Conservation (phyloP, 1,140 invertebrate genomes). For the Drosophila novamexicana region DNA sequence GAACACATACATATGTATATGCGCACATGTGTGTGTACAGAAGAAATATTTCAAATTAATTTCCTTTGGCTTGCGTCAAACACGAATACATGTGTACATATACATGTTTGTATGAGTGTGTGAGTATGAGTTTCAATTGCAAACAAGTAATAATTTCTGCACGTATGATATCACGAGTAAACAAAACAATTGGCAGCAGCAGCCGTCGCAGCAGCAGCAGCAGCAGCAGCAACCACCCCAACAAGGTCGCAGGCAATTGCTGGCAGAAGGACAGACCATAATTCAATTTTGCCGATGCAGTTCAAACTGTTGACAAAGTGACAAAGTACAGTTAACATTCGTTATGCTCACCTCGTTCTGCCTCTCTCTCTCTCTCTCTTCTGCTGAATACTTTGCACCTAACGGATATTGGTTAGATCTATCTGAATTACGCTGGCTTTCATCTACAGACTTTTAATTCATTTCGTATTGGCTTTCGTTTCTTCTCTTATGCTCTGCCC, state of each 20-base stretch:
- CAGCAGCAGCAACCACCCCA: constrained; percentile 11
- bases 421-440: constrained; percentile 33
- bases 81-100: constrained; percentile 1
- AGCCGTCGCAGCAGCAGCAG: not conserved
- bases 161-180: constrained; percentile 38
- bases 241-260: constrained; percentile 16
- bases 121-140: constrained; percentile 13
- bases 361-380: not conserved
- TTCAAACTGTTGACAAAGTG: constrained; percentile 23
- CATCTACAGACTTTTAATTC: constrained; percentile 1
- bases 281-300: constrained; percentile 26
- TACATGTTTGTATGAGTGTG: not conserved
- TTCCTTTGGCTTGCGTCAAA: constrained; percentile 57
- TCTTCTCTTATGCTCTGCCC: constrained; percentile 4
- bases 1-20: constrained; percentile 2
- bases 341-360: not conserved
- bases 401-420: constrained; percentile 34
- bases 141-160: constrained; percentile 33
- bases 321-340: constrained; percentile 36
- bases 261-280: constrained; percentile 13
- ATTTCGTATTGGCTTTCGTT: not conserved
- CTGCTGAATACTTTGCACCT: constrained; percentile 4
- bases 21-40: not conserved
- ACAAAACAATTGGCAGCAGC: constrained; percentile 18
- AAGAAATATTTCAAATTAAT: constrained; percentile 35